Evolutionary conservation across 2,888 invertebrate species (phyloP).

Genomic region (Andrena marginata): DNA sequence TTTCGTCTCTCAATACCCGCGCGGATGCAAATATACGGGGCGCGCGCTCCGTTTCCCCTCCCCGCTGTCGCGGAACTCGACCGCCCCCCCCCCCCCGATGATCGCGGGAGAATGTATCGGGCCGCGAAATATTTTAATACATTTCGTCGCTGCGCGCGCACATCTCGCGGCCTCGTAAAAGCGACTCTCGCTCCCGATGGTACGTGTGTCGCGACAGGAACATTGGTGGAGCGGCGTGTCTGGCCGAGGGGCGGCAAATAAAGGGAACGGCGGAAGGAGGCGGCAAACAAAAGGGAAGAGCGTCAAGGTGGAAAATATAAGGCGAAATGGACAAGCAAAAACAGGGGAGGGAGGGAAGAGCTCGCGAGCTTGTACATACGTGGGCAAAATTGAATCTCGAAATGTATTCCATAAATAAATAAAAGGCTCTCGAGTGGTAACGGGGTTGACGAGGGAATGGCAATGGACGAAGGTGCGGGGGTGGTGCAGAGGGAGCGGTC

Average conservation of each 20-base stretch:
- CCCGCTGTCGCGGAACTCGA: not conserved
- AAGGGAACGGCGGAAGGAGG: not conserved
- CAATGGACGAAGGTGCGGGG: slow-evolving; percentile 1
- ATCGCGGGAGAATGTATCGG: not conserved
- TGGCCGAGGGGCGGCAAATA: not conserved
- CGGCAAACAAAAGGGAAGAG: not conserved
- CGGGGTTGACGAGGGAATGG: slow-evolving; percentile 24
- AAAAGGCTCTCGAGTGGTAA: slow-evolving; percentile 65
- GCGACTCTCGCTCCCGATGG: slow-evolving; percentile 5
- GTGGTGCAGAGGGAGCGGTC: not conserved
- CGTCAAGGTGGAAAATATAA: slow-evolving; percentile 12
- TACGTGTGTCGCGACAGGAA: not conserved
- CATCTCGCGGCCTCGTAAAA: no score
- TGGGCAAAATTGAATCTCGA: slow-evolving; percentile 72
- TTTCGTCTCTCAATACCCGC: slow-evolving; percentile 30
- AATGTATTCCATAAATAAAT: slow-evolving; percentile 78
- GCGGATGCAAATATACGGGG: slow-evolving; percentile 17
- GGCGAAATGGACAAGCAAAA: slow-evolving; percentile 54
- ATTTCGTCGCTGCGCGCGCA: not conserved
- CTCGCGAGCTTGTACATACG: slow-evolving; percentile 38
- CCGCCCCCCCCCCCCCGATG: not conserved
- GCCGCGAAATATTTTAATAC: slow-evolving; percentile 2
- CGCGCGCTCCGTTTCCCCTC: not conserved
- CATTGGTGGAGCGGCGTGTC: not conserved
- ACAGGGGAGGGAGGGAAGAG: slow-evolving; percentile 32